These are phyloP conservation scores for Ammodramus savannarum DNA, from an alignment of 2,113 vertebrate species.

Conservation along the genomic window DNA sequence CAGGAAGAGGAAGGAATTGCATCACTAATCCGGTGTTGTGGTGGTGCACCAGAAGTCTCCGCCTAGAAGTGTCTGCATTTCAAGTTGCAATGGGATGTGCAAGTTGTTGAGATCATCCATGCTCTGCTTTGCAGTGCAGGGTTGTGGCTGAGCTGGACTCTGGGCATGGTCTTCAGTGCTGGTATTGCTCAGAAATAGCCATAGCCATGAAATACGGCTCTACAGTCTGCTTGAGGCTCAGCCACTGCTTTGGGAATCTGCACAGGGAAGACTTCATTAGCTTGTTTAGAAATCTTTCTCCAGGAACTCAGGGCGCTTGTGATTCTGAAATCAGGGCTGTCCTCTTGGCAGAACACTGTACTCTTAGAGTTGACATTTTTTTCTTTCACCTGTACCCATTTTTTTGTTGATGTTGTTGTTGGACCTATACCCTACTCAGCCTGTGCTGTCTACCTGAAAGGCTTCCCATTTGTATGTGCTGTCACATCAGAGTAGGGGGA, in stretches of 20 bases:
- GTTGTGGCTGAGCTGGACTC: background rate
- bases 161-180: background rate
- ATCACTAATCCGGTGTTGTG: background rate
- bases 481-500: too few species aligned
- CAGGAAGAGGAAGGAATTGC: background rate
- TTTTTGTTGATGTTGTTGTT: background rate
- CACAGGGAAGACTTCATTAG: background rate
- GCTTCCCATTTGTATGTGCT: background rate
- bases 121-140: background rate
- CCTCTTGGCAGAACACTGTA: background rate
- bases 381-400: background rate
- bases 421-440: background rate
- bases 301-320: fast-evolving
- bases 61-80: fast-evolving
- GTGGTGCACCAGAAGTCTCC: background rate
- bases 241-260: background rate
- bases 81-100: background rate
- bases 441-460: background rate
- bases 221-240: fast-evolving
- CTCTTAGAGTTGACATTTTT: fast-evolving
- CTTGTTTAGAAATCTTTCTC: background rate
- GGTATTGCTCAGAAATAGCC: background rate
- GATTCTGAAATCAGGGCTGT: background rate
- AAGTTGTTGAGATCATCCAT: background rate
- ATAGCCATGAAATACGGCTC: background rate